Base-by-base conservation (phyloP, 1,140 invertebrate genomes). In the Drosophila suzukii region DNA sequence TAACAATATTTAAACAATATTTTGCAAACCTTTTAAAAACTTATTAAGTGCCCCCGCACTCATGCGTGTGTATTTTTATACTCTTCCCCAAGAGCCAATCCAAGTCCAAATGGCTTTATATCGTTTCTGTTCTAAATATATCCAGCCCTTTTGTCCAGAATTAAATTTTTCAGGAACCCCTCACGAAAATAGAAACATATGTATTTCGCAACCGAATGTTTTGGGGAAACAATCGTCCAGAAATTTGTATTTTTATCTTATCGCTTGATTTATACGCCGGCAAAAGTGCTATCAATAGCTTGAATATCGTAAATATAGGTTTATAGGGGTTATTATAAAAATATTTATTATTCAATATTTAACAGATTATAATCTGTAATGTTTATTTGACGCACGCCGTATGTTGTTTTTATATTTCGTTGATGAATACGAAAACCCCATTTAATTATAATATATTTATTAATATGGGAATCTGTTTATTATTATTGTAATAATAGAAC, bases 1-100 rank as follows among this genome's bases (percentile, higher is more conserved):
- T 83, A 86, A 86, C 81, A 88, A 83, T 86, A 86, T 88, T 86
- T 79, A 78, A 88, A 88, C 83, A 88, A 68, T 70, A 83, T 88
- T 76, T 82, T 79, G 75, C 75, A 73, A 88, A 82, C 71, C 83
- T 83, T 88, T 89, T 83, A 72, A 85, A 88, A 86, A 85, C 55
- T 58, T 74, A 66, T 85, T 74, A 75, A 85, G 81, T 85, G 72
- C 62, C 71, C 55, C 44, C 41, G 27, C 75, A 27, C 39, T n/a
- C 39, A 17, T 36, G 38, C 49, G 44, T 58, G 66, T 50, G 34
- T 71, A 70, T 70, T 56, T 70, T 50, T 71, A 58, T 72, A 72
- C 68, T 43, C 68, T 72, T 57, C 50, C 66, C 4, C 38, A 12
- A 47, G 11, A 32, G 32, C 24, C 41, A 12, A 46, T 38, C 20